Percentiles rank a stretch among this genome's conserved stretches.
Conservation (phyloP, 2,797 vertebrate genomes). For the Rousettus madagascariensis region DNA sequence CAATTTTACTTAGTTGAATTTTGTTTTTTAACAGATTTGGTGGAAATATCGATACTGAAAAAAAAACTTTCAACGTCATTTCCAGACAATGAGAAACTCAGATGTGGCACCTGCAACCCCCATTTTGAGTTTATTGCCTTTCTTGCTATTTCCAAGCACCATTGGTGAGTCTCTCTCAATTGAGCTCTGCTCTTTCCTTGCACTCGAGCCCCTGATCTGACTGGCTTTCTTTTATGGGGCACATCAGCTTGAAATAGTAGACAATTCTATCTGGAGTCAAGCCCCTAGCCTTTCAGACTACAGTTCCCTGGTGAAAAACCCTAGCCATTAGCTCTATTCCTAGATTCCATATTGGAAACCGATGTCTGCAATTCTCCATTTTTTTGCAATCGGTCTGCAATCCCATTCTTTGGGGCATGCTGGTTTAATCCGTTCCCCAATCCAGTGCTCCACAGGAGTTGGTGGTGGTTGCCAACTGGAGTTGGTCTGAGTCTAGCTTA, state of each 20-base stretch:
- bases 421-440: not conserved
- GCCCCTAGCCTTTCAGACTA: not conserved
- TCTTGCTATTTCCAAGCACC: not conserved
- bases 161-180: not conserved
- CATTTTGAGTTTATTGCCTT: not conserved
- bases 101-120: not conserved
- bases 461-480: not conserved
- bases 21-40: not conserved
- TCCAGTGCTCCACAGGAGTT: not conserved
- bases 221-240: not conserved
- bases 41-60: not conserved
- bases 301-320: not conserved
- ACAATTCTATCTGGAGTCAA: not conserved
- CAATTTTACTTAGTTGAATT: not conserved
- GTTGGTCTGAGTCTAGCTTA: not conserved
- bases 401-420: not conserved
- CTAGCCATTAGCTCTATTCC: not conserved
- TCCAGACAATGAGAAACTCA: not conserved
- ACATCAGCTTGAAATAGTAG: not conserved
- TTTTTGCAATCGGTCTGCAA: not conserved
- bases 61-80: not conserved
- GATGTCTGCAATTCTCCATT: not conserved
- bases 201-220: not conserved
- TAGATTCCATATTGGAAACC: not conserved
- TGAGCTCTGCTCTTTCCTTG: not conserved